These are phyloP conservation scores for Chaunax sp. DNA, from an alignment of 2,797 vertebrate genomes.

Conservation along the genomic window DNA sequence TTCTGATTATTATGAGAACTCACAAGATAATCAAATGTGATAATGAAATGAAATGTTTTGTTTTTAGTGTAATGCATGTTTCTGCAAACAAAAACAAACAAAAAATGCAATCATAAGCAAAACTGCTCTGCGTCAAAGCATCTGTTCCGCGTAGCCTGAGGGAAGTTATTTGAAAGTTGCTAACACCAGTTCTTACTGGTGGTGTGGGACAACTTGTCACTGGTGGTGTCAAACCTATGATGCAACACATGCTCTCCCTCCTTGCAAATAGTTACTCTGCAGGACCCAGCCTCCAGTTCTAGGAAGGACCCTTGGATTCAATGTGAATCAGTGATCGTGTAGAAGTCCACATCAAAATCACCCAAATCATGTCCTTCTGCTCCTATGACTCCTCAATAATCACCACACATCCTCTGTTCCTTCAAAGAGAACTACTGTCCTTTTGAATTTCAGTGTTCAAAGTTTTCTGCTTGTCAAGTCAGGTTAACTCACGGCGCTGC, in stretches of 20 bases:
- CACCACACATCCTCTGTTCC: too few species aligned
- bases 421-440: neutral
- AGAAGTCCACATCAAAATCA: too few species aligned
- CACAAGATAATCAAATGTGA: slow-evolving; percentile 16
- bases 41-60: slow-evolving; percentile 13
- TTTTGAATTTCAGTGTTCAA: neutral
- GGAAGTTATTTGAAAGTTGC: slow-evolving; percentile 64
- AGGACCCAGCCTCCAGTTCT: neutral
- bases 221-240: neutral
- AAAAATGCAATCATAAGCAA: slow-evolving; percentile 16
- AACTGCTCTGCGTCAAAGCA: slow-evolving; percentile 46
- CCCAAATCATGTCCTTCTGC: too few species aligned
- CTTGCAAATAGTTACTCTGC: neutral
- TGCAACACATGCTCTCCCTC: neutral
- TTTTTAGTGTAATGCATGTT: slow-evolving; percentile 3
- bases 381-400: neutral
- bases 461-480: slow-evolving; percentile 23
- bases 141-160: slow-evolving; percentile 54
- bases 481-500: neutral
- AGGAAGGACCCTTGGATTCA: slow-evolving; percentile 3
- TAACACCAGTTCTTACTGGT: slow-evolving; percentile 46
- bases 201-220: slow-evolving; percentile 26
- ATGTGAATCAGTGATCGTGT: too few species aligned
- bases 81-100: slow-evolving; percentile 19
- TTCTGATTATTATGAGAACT: too few species aligned